Evolutionary conservation across 2,888 invertebrate genomes (phyloP).

Genomic region (Plutella xylostella): DNA sequence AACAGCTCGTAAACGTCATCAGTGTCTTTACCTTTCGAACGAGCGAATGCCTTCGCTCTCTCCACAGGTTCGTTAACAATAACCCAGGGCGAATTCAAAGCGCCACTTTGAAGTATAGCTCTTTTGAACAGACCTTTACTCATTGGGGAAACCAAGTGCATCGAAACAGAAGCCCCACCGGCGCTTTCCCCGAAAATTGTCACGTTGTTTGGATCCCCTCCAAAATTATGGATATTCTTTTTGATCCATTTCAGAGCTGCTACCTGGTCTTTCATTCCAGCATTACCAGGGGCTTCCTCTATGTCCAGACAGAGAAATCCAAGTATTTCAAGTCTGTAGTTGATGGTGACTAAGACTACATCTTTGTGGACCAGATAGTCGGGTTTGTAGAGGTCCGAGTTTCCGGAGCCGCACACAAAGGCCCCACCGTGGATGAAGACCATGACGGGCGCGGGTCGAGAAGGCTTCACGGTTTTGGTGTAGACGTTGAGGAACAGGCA

Average conservation of each 20-base stretch:
- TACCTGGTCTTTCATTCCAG: conserved; percentile 37
- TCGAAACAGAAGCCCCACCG: conserved; percentile 29
- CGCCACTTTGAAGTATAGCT: conserved; percentile 23
- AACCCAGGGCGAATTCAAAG: conserved; percentile 67
- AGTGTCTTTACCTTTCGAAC: conserved; percentile 33
- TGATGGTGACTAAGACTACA: conserved; percentile 65
- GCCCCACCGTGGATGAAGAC: conserved; percentile 39
- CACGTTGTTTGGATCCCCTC: conserved; percentile 23
- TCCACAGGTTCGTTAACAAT: conserved; percentile 51
- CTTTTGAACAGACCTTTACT: conserved; percentile 21
- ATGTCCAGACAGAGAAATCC: conserved; percentile 64
- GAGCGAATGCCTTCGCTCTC: conserved; percentile 29
- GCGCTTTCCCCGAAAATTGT: conserved; percentile 39
- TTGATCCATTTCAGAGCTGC: conserved; percentile 10
- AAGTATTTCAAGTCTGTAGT: conserved; percentile 62
- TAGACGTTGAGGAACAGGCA: conserved; percentile 24
- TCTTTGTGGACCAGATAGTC: conserved; percentile 63
- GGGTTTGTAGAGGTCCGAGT: conserved; percentile 60
- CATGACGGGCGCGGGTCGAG: conserved; percentile 16
- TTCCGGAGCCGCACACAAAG: conserved; percentile 50
- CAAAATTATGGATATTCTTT: conserved; percentile 12
- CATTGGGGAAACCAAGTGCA: conserved; percentile 22
- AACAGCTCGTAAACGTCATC: conserved; percentile 33
- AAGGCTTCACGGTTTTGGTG: conserved; percentile 12
- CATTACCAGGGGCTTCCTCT: conserved; percentile 60